Evolutionary conservation across 2,113 vertebrate genomes (phyloP).

Genomic region (Fulmarus glacialis): DNA sequence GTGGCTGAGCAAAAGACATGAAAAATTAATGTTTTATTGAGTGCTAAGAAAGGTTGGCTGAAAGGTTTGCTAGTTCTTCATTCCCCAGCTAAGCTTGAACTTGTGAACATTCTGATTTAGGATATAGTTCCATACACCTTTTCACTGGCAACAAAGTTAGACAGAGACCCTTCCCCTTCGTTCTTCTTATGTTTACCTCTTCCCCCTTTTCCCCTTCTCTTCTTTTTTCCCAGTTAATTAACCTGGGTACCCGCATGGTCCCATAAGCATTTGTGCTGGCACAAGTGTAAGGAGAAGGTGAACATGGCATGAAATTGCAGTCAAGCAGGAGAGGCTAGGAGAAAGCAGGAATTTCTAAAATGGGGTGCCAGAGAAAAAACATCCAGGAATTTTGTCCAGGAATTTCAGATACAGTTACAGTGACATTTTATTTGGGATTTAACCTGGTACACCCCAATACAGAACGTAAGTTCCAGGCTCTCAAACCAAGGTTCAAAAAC

Average conservation of each 20-base stretch:
- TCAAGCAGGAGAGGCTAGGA: background rate
- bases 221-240: background rate
- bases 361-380: accelerated
- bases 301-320: background rate
- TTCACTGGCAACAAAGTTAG: background rate
- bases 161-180: background rate
- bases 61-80: constrained; percentile 28
- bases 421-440: background rate
- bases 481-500: background rate
- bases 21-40: constrained; percentile 55
- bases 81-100: background rate
- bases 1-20: constrained; percentile 21
- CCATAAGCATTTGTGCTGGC: background rate
- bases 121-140: background rate
- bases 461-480: background rate
- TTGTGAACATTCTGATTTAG: constrained; percentile 6
- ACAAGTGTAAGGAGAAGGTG: background rate
- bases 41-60: constrained; percentile 16
- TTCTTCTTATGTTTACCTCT: background rate
- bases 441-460: background rate
- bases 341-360: background rate
- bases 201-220: accelerated
- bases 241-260: background rate
- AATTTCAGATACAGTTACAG: background rate
- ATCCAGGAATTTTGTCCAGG: background rate